Percentiles rank a stretch among this genome's conserved stretches.
phyloP scores from a whole-genome alignment of 2,888 invertebrate genomes.

The Cerceris ruficornis region DNA sequence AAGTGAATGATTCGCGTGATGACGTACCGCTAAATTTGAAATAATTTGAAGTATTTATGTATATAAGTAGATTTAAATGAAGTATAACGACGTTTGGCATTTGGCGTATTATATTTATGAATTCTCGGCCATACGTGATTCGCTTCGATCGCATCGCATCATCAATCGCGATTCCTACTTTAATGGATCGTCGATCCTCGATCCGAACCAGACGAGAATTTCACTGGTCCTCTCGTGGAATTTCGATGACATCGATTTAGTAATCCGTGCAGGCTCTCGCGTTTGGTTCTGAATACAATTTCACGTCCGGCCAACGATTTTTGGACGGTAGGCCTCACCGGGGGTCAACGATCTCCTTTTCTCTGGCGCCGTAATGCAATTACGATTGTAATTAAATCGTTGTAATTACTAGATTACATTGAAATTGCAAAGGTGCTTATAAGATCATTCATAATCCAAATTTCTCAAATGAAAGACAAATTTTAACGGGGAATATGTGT shows the following conservation, averaged over 20 bases:
- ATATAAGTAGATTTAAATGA: not conserved
- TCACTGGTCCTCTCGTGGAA: conserved; percentile 37
- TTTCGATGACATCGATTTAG: conserved; percentile 45
- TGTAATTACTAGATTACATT: no score
- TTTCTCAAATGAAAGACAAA: no score
- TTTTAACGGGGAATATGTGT: no score
- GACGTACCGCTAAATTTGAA: no score
- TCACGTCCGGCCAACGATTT: conserved; percentile 55
- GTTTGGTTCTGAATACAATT: conserved; percentile 49
- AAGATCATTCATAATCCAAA: no score
- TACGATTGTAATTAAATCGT: no score
- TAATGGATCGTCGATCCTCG: conserved; percentile 23
- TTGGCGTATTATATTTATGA: conserved; percentile 6
- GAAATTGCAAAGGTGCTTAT: no score
- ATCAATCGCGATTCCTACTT: conserved; percentile 18
- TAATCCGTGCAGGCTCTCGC: conserved; percentile 44
- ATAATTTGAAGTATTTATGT: no score
- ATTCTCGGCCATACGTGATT: not conserved
- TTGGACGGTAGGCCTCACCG: conserved; percentile 30
- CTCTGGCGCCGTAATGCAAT: not conserved
- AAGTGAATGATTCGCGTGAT: no score
- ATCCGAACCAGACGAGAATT: conserved; percentile 34
- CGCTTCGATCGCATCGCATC: conserved; percentile 1
- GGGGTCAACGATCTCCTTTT: conserved; percentile 46
- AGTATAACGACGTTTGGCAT: not conserved